These are phyloP conservation scores for Nephotettix cincticeps DNA, from an alignment of 1,140 invertebrate genomes.

Conservation along the genomic window DNA sequence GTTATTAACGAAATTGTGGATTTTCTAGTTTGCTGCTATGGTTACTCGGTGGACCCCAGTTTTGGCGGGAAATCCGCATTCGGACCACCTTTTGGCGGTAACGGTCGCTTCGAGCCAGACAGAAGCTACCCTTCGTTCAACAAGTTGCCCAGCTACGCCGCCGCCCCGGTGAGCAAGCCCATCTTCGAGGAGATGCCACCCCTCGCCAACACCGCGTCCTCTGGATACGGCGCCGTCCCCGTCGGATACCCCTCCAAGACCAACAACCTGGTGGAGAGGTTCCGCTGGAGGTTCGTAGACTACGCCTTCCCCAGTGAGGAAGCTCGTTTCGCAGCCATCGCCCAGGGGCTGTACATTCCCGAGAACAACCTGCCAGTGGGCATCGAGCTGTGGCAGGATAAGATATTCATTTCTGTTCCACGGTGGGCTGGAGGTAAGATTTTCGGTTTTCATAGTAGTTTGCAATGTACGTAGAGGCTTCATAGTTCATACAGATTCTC, in stretches of 20 bases:
- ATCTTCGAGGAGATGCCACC: neutral
- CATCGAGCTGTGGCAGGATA: slow-evolving; percentile 73
- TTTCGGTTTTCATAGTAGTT: too few relatives aligned
- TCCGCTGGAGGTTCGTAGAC: slow-evolving; percentile 71
- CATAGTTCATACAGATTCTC: too few relatives aligned
- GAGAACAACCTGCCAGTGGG: slow-evolving; percentile 76
- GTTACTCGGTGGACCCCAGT: neutral
- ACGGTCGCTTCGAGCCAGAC: neutral
- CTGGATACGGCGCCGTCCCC: neutral
- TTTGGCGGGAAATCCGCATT: slow-evolving; percentile 1
- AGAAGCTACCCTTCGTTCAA: neutral
- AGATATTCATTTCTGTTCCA: slow-evolving; percentile 74
- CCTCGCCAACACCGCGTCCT: neutral
- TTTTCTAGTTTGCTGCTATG: neutral
- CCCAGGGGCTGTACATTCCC: slow-evolving; percentile 62
- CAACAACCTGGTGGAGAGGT: slow-evolving; percentile 59
- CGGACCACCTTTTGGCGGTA: neutral
- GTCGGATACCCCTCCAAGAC: neutral
- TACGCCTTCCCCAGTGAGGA: slow-evolving; percentile 65
- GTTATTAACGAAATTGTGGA: too few relatives aligned
- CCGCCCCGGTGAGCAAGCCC: neutral
- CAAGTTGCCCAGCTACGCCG: neutral
- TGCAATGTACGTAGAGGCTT: too few relatives aligned
- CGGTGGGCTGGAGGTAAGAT: slow-evolving; percentile 55
- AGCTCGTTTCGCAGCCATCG: slow-evolving; percentile 60